phyloP scores from a whole-genome alignment of 2,113 vertebrate species.

The Madoqua kirkii region DNA sequence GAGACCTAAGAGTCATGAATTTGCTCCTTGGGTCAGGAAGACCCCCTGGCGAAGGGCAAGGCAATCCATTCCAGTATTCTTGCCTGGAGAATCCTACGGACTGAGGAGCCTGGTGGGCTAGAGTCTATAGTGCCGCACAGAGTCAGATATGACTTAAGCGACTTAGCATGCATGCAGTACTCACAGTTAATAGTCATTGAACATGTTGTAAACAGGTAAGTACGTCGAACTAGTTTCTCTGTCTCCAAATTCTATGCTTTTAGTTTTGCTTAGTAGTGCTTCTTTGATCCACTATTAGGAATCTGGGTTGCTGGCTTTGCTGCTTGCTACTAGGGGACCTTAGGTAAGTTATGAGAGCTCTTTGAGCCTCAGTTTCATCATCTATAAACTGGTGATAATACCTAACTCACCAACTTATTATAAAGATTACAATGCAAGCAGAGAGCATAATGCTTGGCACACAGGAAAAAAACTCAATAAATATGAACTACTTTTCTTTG shows the following conservation, averaged over 20 bases:
- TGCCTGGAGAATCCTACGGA: not conserved
- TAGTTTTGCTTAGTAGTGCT: not conserved
- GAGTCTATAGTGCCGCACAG: not conserved
- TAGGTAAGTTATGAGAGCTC: not conserved
- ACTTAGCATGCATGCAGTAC: not conserved
- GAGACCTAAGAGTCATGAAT: not conserved
- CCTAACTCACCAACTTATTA: not conserved
- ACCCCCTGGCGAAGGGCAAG: not conserved
- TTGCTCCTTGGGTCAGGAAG: not conserved
- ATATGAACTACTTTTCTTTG: not conserved
- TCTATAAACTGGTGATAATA: not conserved
- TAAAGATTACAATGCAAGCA: not conserved
- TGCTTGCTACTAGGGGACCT: not conserved
- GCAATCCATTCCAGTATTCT: not conserved
- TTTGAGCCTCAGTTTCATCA: not conserved
- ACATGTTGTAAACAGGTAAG: not conserved
- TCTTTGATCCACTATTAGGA: not conserved
- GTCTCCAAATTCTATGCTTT: not conserved
- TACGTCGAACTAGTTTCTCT: not conserved
- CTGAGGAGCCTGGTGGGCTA: not conserved
- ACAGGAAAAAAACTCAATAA: not conserved
- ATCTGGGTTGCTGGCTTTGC: not conserved
- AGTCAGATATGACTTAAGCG: not conserved
- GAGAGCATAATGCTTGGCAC: not conserved
- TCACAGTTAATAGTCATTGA: not conserved